These are phyloP conservation scores for Ceratosolen solmsi DNA, from an alignment of 1,140 invertebrate species.

Conservation along the genomic window DNA sequence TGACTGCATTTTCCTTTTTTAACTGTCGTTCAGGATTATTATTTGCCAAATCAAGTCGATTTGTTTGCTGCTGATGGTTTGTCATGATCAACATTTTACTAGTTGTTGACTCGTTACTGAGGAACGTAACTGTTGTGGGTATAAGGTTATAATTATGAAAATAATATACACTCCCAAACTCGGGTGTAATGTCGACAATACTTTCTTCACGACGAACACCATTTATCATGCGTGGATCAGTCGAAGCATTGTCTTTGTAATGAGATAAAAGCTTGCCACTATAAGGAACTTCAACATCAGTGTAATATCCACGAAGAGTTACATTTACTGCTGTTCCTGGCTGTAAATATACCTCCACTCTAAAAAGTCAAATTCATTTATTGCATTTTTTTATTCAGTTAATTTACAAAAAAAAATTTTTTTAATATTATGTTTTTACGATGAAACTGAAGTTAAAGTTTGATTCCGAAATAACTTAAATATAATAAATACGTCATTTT, in stretches of 20 bases:
- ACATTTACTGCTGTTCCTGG: constrained; percentile 87
- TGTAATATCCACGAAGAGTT: constrained; percentile 81
- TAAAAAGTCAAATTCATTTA: constrained; percentile 53
- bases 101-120: constrained; percentile 80
- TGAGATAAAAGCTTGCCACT: constrained; percentile 80
- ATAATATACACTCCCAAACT: constrained; percentile 83
- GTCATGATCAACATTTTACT: constrained; percentile 42
- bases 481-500: too few relatives aligned
- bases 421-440: too few relatives aligned
- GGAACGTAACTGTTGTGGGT: constrained; percentile 83
- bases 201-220: constrained; percentile 78
- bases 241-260: constrained; percentile 77
- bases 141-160: constrained; percentile 82
- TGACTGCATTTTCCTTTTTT: constrained; percentile 42
- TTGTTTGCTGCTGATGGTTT: constrained; percentile 42
- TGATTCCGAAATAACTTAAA: too few relatives aligned
- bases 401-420: too few relatives aligned
- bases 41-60: constrained; percentile 54
- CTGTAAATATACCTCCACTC: constrained; percentile 77
- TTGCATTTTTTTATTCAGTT: too few relatives aligned
- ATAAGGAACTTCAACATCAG: constrained; percentile 82
- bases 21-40: constrained; percentile 36
- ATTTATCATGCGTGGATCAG: constrained; percentile 66
- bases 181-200: constrained; percentile 78
- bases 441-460: too few relatives aligned